phyloP scores from a whole-genome alignment of 2,888 invertebrate species.

The Cephus spinipes region DNA sequence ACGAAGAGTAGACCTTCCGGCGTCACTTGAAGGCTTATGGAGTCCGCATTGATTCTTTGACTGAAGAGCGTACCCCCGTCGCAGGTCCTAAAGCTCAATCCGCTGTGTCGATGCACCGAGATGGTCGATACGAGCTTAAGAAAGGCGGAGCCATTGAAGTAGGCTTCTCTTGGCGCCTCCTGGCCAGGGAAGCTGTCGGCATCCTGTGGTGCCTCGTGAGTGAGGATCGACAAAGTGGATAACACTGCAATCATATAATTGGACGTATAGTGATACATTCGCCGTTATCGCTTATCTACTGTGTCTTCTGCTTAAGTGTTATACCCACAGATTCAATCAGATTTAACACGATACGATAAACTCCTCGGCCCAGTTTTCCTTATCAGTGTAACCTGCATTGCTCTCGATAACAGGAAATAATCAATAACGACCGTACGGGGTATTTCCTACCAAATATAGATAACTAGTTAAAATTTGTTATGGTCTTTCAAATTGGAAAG shows the following conservation, averaged over 20 bases:
- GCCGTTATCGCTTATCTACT: background rate
- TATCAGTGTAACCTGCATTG: background rate
- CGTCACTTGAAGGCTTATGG: conserved; percentile 61
- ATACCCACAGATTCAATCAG: background rate
- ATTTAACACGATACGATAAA: background rate
- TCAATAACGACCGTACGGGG: background rate
- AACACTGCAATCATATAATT: conserved; percentile 15
- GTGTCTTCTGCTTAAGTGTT: background rate
- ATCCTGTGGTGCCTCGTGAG: conserved; percentile 20
- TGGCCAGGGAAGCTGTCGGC: conserved; percentile 25
- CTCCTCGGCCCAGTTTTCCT: background rate
- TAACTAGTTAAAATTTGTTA: background rate
- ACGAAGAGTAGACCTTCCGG: conserved; percentile 69
- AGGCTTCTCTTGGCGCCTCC: conserved; percentile 78
- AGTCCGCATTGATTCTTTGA: conserved; percentile 59
- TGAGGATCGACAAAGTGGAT: conserved; percentile 13
- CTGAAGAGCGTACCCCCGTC: conserved; percentile 67
- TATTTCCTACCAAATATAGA: background rate
- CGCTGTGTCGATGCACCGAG: conserved; percentile 83
- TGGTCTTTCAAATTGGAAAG: background rate
- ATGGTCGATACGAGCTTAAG: conserved; percentile 79
- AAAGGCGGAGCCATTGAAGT: conserved; percentile 85
- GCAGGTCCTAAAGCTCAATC: conserved; percentile 86
- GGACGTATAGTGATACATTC: background rate
- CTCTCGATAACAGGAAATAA: background rate